Evolutionary conservation across 1,140 invertebrate genomes (phyloP), one percentile per base, ranked within the genome.

Genomic region (Zaprionus tsacasi): DNA sequence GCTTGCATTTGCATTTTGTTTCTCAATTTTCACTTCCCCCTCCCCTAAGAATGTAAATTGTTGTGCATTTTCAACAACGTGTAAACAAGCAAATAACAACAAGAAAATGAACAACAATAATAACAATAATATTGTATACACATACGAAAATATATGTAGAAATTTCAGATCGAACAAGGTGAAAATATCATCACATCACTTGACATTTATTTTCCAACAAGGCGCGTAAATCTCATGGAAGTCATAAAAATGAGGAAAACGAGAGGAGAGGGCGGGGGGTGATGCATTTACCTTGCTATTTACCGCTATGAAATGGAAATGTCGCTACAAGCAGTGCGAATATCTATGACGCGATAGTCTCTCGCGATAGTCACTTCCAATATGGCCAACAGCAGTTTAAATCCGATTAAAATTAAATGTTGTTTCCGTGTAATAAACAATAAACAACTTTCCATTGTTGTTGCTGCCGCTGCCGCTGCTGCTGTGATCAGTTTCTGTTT

Each of bases 371-470:
- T 55, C 27, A 40, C 10, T 25, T 43, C 15, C 7, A 52, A 52
- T 21, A 67, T 30, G 68, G 70, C 55, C 54, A 81, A 30, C 72
- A 81, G 15, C 40, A 48, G 70, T 66, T 75, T 72, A 80, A 78
- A 76, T 48, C 21, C 60, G 45, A 66, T 67, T 67, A 77, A 72
- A 79, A 30, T 30, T 30, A 30, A 69, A 75, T 75, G 58, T 69
- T 82, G 54, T 81, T 86, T 86, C 82, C 82, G 82, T 86, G 82
- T 86, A 85, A 85, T 78, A 85, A 86, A 81, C 66, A 86, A 78
- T 74, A 77, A 85, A 71, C 82, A 74, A 85, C 78, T 85, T 85
- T 85, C 74, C 78, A 78, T 81, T 81, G 75, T 85, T 78, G 74
- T 79, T 69, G 68, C 13, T 54, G 43, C 25, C 30, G 35, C n/a